Base-by-base conservation (phyloP, 1,140 invertebrate genomes). In the Protaetia brevitarsis region DNA sequence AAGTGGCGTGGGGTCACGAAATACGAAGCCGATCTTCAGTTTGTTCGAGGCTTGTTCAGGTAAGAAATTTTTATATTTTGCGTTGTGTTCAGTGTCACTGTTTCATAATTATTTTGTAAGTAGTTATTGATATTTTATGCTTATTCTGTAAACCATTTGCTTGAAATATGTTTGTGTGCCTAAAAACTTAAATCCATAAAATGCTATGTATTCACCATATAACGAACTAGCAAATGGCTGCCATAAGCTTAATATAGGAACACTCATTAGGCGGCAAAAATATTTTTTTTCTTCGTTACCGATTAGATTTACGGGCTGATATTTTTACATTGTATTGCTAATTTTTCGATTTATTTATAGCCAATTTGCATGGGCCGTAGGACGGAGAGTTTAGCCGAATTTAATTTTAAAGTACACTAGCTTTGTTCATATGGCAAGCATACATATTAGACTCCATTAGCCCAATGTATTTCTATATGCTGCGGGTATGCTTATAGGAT, bases 1-100 rank as follows among this genome's bases (percentile, higher is more conserved):
- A 82, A 84, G 82, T 86, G 81, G 84, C 84, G 84, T 85, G 83
- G 83, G 83, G 82, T 83, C 81, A 75, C 78, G 71, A 79, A 81
- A 81, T 83, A 84, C 83, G 81, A 84, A 84, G 83, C 82, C 77
- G 79, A 82, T 82, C 80, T 80, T 82, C 82, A 81, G 82, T 81
- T 79, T 81, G 82, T 76, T 74, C 79, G 77, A 82, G 80, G 79
- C 78, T 77, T 74, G 78, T 79, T 73, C 79, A 84, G 83, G 82
- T 84, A 84, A 84, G 83, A 84, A 79, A 81, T 75, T 81, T 77
- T 81, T 81, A 79, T 83, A 81, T 82, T 80, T 79, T 76, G 73
- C 69, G 69, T 73, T 71, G 65, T 74, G 73, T 71, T 73, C 70
- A 75, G 80, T 84, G 83, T 83, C 82, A 84, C 72, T 80, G 76